Percentiles rank a stretch among this genome's conserved stretches.
Evolutionary conservation across 1,140 invertebrate species (phyloP).

Genomic region (Cephus cinctus): DNA sequence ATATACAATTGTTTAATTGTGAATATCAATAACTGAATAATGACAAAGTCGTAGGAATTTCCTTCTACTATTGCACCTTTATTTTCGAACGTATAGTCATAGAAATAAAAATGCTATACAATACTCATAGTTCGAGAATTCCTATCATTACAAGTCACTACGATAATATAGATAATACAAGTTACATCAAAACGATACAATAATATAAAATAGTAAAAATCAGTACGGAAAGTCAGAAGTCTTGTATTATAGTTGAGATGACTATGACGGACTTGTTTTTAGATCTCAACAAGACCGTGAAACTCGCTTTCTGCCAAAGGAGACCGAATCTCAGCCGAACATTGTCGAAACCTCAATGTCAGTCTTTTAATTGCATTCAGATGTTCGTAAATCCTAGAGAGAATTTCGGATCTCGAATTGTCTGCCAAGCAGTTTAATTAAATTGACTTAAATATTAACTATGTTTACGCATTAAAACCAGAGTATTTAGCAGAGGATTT

Average conservation of each 20-base stretch:
- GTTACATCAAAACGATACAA: slow-evolving; percentile 28
- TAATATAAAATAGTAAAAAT: slow-evolving; percentile 40
- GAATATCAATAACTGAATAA: no score
- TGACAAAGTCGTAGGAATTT: no score
- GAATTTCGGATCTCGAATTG: no score
- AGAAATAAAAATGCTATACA: slow-evolving; percentile 40
- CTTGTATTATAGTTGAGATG: slow-evolving; percentile 23
- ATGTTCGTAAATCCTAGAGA: no score
- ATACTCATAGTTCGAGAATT: slow-evolving; percentile 24
- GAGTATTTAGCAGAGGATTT: slow-evolving; percentile 19
- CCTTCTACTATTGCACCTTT: slow-evolving; percentile 40
- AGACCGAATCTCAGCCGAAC: no score
- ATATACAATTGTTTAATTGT: no score
- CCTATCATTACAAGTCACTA: slow-evolving; percentile 20
- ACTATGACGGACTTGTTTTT: slow-evolving; percentile 1
- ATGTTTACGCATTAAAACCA: slow-evolving; percentile 17
- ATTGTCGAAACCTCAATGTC: no score
- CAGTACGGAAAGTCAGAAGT: slow-evolving; percentile 31
- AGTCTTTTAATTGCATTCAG: no score
- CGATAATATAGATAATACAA: slow-evolving; percentile 23
- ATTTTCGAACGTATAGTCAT: slow-evolving; percentile 38
- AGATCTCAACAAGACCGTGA: background rate
- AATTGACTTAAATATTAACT: background rate
- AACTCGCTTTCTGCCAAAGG: no score
- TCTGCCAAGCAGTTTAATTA: slow-evolving; percentile 13